Evolutionary conservation across 30 jellyfish, hydroid and myxozoan genomes (phyloP).

Genomic region (Euphysa ruthae): DNA sequence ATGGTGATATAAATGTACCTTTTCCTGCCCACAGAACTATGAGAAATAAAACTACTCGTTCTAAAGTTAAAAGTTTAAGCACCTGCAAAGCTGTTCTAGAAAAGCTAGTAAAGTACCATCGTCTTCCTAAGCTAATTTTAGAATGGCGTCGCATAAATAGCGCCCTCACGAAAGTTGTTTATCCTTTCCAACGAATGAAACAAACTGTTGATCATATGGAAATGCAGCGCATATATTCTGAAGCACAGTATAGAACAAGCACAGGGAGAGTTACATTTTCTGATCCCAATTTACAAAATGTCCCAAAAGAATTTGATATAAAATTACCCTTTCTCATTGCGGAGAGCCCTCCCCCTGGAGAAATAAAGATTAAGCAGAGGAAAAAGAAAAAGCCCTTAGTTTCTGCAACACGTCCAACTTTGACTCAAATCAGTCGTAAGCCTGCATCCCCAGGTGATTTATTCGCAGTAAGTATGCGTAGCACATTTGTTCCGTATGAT

Average conservation of each 20-base stretch:
- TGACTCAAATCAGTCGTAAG: not conserved
- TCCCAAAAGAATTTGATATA: constrained; percentile 83
- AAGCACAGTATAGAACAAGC: constrained; percentile 57
- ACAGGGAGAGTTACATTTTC: constrained; percentile 84
- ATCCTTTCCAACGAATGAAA: constrained; percentile 69
- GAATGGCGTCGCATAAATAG: constrained; percentile 90
- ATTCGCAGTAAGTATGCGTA: constrained; percentile 63
- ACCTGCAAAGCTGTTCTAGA: constrained; percentile 81
- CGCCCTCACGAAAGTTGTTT: constrained; percentile 62
- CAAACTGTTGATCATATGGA: not conserved
- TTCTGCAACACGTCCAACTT: not conserved
- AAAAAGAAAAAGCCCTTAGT: not conserved
- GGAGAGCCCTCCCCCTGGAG: not conserved
- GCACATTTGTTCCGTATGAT: constrained; percentile 64
- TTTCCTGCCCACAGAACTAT: constrained; percentile 18
- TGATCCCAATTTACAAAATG: constrained; percentile 85
- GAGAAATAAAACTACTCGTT: constrained; percentile 18
- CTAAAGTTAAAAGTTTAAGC: constrained; percentile 53
- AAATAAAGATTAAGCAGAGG: not conserved
- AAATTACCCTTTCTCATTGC: not conserved
- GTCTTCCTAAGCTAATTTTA: constrained; percentile 55
- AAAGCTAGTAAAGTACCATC: constrained; percentile 58
- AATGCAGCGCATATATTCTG: constrained; percentile 56
- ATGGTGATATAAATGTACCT: constrained; percentile 42
- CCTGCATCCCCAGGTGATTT: not conserved